Evolutionary conservation across 2,888 invertebrate species (phyloP), one percentile per base, ranked within the genome.

Genomic region (Erebia palarica): DNA sequence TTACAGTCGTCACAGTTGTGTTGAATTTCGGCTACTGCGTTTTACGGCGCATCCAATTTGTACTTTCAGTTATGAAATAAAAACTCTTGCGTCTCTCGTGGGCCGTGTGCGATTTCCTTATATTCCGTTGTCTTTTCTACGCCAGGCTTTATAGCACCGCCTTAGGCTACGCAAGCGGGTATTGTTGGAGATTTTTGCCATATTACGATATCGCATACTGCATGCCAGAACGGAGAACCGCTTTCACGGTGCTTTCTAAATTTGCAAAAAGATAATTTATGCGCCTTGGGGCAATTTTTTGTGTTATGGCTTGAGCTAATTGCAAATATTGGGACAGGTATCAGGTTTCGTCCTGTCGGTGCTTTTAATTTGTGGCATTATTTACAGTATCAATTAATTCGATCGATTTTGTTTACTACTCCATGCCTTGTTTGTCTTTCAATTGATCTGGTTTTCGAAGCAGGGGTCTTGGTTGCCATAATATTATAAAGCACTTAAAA

Each of bases 181-280:
- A 86, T 85, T 86, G 85, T 85, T 77, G 80, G 77, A 79, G 81
- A 88, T 88, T 89, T 89, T 89, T 87, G 85, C 87, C 81, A 84
- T 84, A 87, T 83, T 83, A 84, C 83, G 83, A 85, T 89, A 87
- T 86, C 83, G 80, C 79, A 80, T 72, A 79, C 78, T 78, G 79
- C 85, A 85, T 84, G 82, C 84, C 78, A 76, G 73, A 81, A 77
- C 84, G 79, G 82, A 76, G 73, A 81, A 78, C 84, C 80, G 83
- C 88, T 88, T 89, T 88, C 88, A 81, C 83, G 80, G 79, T 78
- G 83, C 89, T 89, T 89, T 90, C 90, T 89, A 89, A 89, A 88
- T 87, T 81, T 83, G 74, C 79, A 77, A 79, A 83, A 86, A 86
- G 87, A 90, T 89, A 88, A 87, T 75, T 75, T 75, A 70, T 74